Base-by-base conservation (phyloP, 2,888 invertebrate species). In the Ethmia dodecea region DNA sequence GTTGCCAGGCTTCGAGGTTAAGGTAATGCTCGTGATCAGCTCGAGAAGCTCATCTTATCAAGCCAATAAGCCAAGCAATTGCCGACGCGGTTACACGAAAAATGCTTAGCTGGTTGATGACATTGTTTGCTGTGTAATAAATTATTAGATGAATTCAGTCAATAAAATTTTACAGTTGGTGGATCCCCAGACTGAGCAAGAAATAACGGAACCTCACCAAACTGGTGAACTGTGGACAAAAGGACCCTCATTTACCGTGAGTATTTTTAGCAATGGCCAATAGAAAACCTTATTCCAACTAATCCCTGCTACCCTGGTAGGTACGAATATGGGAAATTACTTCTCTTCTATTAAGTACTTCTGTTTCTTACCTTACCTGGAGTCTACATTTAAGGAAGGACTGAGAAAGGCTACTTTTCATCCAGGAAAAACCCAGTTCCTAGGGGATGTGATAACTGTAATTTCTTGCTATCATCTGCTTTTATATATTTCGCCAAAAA, bases 151-250 rank as follows among this genome's bases (percentile, higher is more conserved):
- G 9, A 11, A n/a, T 2, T n/a, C 10, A 5, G 5, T 11, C 2
- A 5, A 18, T 18, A 18, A 18, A 4, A 22, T 13, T n/a, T 15
- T 28, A 2, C 5, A 28, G 28, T 28, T 28, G 28, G 15, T 28
- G n/a, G 28, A 28, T 28, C 15, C 53, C 2, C 55, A 50, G 1
- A 55, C 54, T 3, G 52, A 46, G 5, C 32, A 35, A 5, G 58
- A 52, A 42, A 47, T 65, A 32, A 56, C 40, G 5, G 51, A 60
- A 26, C 48, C 64, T 0, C 42, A 52, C 12, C 41, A 50, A 1
- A 35, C 52, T 3, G 64, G 63, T 6, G 60, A 63, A 22, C 5
- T 60, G 5, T 56, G 45, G 40, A 36, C 30, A 13, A 59, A 55
- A 31, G 53, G 55, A 9, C 40, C 43, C 1, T n/a, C 38, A 10